These are phyloP conservation scores for Scotopteryx bipunctaria DNA, from an alignment of 2,888 invertebrate species.

Conservation along the genomic window DNA sequence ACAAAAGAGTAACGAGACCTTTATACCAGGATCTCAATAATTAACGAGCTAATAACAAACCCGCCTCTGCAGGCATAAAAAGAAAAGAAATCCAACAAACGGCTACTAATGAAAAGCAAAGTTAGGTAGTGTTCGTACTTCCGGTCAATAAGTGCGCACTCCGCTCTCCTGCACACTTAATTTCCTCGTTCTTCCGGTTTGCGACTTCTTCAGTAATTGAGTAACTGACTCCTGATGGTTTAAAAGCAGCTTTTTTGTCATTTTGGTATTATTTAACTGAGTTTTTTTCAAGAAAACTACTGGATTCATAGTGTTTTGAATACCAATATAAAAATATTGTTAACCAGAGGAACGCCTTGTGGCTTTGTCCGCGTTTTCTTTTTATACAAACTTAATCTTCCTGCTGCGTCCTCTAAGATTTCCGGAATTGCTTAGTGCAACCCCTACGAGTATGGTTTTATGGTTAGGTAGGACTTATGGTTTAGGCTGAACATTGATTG, in stretches of 20 bases:
- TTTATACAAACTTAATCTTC: no score
- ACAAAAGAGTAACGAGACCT: background rate
- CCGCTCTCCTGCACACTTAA: conserved; percentile 49
- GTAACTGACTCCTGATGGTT: conserved; percentile 42
- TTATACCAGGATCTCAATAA: conserved; percentile 8
- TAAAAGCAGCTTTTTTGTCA: conserved; percentile 36
- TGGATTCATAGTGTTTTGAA: no score
- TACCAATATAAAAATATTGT: no score
- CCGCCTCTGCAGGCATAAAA: conserved; percentile 20
- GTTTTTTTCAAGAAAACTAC: background rate
- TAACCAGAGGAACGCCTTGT: no score
- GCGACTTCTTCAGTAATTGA: conserved; percentile 51
- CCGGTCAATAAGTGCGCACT: conserved; percentile 54
- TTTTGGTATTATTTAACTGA: background rate
- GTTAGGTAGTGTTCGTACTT: conserved; percentile 47
- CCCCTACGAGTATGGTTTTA: no score
- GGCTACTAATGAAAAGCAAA: conserved; percentile 57
- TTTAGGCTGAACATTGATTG: no score
- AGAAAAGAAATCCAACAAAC: conserved; percentile 35
- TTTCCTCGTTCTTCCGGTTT: conserved; percentile 52
- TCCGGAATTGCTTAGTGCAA: no score
- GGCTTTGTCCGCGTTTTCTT: no score
- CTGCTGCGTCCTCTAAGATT: no score
- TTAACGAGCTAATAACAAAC: conserved; percentile 20
- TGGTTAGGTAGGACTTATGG: no score